Percentiles rank a stretch among this genome's conserved stretches.
phyloP scores from a whole-genome alignment of 2,888 invertebrate genomes.

The Hyles lineata region DNA sequence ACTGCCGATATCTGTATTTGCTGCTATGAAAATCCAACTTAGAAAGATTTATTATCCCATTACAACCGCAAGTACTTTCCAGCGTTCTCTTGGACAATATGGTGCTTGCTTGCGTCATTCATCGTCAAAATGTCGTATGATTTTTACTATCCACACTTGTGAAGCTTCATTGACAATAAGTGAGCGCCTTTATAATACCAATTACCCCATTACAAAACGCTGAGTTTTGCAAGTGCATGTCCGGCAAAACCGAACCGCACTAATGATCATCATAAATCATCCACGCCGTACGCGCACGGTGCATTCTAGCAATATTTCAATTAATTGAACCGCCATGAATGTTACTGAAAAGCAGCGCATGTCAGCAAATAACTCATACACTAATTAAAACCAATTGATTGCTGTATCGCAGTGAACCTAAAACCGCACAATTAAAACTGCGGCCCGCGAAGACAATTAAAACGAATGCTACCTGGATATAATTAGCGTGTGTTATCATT shows the following conservation, averaged over 20 bases:
- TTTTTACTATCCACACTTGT: too few relatives aligned
- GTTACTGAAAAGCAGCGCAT: conserved; percentile 3
- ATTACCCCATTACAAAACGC: not conserved
- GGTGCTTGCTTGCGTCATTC: too few relatives aligned
- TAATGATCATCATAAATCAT: conserved; percentile 6
- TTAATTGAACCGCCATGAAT: conserved; percentile 8
- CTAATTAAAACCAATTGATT: conserved; percentile 20
- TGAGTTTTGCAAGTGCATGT: not conserved
- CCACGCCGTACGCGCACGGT: not conserved
- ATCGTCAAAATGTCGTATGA: too few relatives aligned
- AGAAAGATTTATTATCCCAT: too few relatives aligned
- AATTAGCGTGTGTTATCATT: not conserved
- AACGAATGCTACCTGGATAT: not conserved
- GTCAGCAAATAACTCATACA: conserved; percentile 8
- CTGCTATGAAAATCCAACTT: too few relatives aligned
- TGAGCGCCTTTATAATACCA: too few relatives aligned
- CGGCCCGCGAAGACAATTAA: conserved; percentile 1
- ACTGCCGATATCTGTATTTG: too few relatives aligned
- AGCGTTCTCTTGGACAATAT: too few relatives aligned
- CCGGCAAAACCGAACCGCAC: not conserved
- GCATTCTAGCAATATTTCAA: conserved; percentile 7
- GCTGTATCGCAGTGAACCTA: conserved; percentile 1
- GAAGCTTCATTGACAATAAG: too few relatives aligned
- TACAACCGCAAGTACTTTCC: too few relatives aligned
- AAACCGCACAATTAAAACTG: conserved; percentile 21